Evolutionary conservation across 2,888 invertebrate genomes (phyloP).

Genomic region (Hartigia nigra): DNA sequence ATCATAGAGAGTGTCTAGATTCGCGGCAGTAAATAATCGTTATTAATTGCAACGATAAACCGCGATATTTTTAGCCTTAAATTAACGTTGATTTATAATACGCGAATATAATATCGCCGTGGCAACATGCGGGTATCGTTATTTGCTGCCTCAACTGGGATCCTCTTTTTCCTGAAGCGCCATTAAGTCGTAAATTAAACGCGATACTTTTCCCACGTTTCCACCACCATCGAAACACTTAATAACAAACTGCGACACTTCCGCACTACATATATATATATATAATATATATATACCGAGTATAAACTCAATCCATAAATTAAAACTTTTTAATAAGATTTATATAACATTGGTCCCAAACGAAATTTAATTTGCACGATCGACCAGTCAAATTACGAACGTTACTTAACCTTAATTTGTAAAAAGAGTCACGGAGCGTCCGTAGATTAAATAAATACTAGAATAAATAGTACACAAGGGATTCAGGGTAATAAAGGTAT

Average conservation of each 20-base stretch:
- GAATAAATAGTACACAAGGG: neutral
- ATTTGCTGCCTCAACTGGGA: neutral
- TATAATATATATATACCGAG: neutral
- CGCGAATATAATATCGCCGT: neutral
- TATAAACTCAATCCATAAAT: neutral
- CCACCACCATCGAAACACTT: neutral
- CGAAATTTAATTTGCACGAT: neutral
- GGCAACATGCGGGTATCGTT: neutral
- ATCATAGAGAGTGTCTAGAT: neutral
- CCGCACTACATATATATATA: neutral
- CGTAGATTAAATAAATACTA: neutral
- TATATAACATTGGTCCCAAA: neutral
- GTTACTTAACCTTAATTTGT: neutral
- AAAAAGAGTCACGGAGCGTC: neutral
- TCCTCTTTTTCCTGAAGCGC: neutral
- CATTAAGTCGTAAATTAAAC: neutral
- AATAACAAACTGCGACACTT: neutral
- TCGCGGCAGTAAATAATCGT: neutral
- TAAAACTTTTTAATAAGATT: neutral
- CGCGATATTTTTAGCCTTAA: neutral
- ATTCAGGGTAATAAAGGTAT: neutral
- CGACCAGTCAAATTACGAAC: neutral
- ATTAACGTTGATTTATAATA: neutral
- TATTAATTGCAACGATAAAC: neutral
- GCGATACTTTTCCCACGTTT: neutral